Conservation (phyloP, 2,113 vertebrate genomes). For the Takifugu bimaculatus region DNA sequence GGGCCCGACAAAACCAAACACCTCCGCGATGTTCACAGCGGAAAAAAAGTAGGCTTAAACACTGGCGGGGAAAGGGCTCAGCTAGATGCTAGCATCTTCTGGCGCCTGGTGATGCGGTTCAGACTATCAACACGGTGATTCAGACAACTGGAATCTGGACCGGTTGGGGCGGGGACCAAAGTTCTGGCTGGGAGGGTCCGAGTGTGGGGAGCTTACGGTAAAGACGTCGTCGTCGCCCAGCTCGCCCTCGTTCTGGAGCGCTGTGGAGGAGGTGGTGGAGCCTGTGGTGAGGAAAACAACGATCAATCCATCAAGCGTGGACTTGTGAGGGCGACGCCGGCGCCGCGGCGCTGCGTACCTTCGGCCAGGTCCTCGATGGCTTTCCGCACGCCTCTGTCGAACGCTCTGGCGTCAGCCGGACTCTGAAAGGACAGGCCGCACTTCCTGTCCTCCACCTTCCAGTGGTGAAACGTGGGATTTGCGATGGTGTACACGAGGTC, state of each 20-base stretch:
- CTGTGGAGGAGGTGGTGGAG: conserved; percentile 96
- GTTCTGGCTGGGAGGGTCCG: too few species aligned
- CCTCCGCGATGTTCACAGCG: too few species aligned
- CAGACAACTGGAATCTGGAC: too few species aligned
- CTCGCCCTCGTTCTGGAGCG: conserved; percentile 95
- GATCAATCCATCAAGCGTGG: background rate
- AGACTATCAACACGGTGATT: too few species aligned
- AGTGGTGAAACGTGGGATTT: conserved; percentile 99
- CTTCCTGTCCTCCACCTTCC: conserved; percentile 94
- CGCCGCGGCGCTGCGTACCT: conserved; percentile 69
- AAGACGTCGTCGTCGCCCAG: conserved; percentile 97
- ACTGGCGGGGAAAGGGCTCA: too few species aligned
- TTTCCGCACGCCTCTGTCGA: conserved; percentile 96
- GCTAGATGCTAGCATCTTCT: too few species aligned
- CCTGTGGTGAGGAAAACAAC: conserved; percentile 71
- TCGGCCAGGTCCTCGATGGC: conserved; percentile 97
- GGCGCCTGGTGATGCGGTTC: too few species aligned
- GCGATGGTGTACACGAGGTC: conserved; percentile 96
- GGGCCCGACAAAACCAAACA: too few species aligned
- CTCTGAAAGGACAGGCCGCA: conserved; percentile 97
- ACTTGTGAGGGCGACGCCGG: background rate
- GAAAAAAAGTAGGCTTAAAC: too few species aligned
- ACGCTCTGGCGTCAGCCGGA: conserved; percentile 94
- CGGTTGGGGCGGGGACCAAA: background rate
- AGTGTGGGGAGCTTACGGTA: conserved; percentile 75